Evolutionary conservation across 2,797 vertebrate species (phyloP), one percentile per base, ranked within the genome.

Genomic region (Channallabes apus): DNA sequence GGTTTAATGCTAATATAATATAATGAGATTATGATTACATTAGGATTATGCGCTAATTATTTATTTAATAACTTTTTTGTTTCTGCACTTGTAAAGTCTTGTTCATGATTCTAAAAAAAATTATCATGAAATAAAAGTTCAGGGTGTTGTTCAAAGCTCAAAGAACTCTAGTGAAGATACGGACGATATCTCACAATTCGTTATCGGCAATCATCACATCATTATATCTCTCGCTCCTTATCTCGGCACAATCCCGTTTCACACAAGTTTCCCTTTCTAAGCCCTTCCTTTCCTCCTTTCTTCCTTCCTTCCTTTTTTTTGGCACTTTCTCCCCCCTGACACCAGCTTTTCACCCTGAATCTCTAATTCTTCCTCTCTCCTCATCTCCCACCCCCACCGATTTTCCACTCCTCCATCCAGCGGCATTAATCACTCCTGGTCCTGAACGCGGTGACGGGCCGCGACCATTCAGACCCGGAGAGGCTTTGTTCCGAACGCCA

Each of bases 341-440:
- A 27, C 68, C 22, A 64, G 69, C 69, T 73, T 83, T 69, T 54
- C 76, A 22, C 65, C 27, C 54, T 27, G n/a, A 77, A 89, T 83
- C 41, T 75, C 41, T 76, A 65, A 82, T 85, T 56, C 80, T 65
- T 72, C 62, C 41, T 72, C 75, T 65, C 68, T 73, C 29, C 41
- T 64, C 54, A 4, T 72, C 73, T 86, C 73, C 81, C 77, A 67
- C 78, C 75, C 83, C 80, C 68, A 38, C 78, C 8, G 11, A 73
- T 88, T 75, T 81, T 68, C 62, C 84, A 72, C 78, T 81, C 83
- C 84, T 67, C 71, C 51, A 71, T 95, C 90, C 90, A 90, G 93
- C 91, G 87, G 92, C 95, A 97, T 98, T 96, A 96, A 97, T 98
- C 96, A 97, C 91, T 78, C 46, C 65, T 38, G 78, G 86, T 93